Conservation (phyloP, 2,888 invertebrate species). For the Aphidoletes aphidimyza region DNA sequence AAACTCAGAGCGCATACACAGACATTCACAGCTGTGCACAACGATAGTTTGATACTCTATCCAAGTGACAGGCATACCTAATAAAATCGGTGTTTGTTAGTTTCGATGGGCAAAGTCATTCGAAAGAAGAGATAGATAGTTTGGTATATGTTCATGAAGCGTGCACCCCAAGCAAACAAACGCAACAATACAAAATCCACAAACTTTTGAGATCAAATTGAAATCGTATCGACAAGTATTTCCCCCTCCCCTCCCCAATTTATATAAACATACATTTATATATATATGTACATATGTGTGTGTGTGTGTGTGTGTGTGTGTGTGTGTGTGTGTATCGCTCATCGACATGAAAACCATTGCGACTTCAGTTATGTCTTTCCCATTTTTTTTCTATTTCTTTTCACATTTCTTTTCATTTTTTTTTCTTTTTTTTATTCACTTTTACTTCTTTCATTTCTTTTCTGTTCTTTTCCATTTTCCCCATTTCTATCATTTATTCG, state of each 20-base stretch:
- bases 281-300: neutral
- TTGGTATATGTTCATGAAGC: neutral
- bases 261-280: neutral
- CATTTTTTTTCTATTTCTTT: no score
- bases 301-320: neutral
- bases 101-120: conserved; percentile 3
- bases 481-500: conserved; percentile 20
- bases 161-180: neutral
- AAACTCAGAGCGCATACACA: neutral
- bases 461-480: neutral
- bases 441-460: no score
- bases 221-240: conserved; percentile 31
- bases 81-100: conserved; percentile 31
- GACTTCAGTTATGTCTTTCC: no score
- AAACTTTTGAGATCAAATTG: neutral
- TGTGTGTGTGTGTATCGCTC: neutral
- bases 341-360: neutral
- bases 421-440: no score
- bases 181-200: neutral
- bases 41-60: neutral
- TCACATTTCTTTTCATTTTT: neutral
- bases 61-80: conserved; percentile 30
- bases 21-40: neutral
- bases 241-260: neutral
- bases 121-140: neutral